Percentiles rank a stretch among this genome's conserved stretches.
These are phyloP conservation scores for Diprion similis DNA, from an alignment of 1,140 invertebrate genomes.

Conservation along the genomic window DNA sequence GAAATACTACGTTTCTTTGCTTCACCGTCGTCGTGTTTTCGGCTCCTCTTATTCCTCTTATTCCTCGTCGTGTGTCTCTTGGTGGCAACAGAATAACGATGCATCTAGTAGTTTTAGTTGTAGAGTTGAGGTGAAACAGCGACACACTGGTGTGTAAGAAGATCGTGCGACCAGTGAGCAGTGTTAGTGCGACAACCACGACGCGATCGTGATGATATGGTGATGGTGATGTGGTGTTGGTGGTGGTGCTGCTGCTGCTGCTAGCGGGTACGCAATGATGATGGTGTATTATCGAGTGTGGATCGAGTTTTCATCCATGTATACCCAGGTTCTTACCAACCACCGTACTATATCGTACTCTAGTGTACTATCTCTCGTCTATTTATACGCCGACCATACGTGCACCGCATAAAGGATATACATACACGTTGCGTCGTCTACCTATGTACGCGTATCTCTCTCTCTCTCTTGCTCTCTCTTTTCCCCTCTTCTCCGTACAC, in stretches of 20 bases:
- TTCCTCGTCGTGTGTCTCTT: background rate
- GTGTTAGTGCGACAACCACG: background rate
- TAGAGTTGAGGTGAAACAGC: too few relatives aligned
- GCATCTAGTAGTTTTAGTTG: too few relatives aligned
- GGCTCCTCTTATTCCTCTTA: background rate
- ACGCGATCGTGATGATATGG: background rate
- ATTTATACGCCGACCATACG: constrained; percentile 57
- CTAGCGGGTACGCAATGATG: background rate
- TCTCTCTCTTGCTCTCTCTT: constrained; percentile 21
- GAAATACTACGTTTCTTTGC: background rate
- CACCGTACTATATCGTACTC: background rate
- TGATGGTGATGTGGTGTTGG: background rate
- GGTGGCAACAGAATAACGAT: too few relatives aligned
- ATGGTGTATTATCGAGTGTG: background rate
- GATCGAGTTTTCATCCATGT: constrained; percentile 1
- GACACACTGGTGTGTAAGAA: background rate
- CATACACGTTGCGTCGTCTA: constrained; percentile 32
- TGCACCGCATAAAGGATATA: background rate
- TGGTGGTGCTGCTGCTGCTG: background rate
- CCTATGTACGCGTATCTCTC: constrained; percentile 26
- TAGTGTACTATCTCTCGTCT: constrained; percentile 35
- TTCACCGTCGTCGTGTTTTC: background rate
- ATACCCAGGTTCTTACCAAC: background rate
- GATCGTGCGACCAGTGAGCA: background rate
- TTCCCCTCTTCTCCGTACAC: constrained; percentile 10